Evolutionary conservation across 1,140 invertebrate species (phyloP).

Genomic region (Odontomachus brunneus): DNA sequence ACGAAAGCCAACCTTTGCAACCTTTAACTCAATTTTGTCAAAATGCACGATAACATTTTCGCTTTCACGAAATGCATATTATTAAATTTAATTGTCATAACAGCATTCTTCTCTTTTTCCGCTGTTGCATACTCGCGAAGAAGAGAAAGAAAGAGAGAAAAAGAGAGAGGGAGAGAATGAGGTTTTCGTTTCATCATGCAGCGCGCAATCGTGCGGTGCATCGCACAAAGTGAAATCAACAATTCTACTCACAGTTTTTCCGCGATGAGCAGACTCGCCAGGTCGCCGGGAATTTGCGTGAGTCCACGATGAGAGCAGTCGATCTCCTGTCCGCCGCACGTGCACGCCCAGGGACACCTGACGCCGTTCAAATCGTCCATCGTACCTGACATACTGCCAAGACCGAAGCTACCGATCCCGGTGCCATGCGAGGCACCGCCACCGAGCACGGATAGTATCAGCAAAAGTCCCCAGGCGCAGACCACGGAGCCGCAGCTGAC

Average conservation of each 20-base stretch:
- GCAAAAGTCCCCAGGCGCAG: slow-evolving; percentile 82
- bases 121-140: neutral
- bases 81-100: neutral
- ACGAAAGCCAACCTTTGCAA: too few relatives aligned
- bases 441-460: slow-evolving; percentile 80
- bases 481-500: slow-evolving; percentile 83
- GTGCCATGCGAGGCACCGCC: slow-evolving; percentile 80
- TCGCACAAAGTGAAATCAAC: neutral
- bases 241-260: slow-evolving; percentile 93
- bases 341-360: slow-evolving; percentile 92
- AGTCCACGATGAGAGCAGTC: slow-evolving; percentile 93
- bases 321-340: slow-evolving; percentile 91
- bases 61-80: too few relatives aligned
- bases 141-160: too few relatives aligned
- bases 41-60: too few relatives aligned
- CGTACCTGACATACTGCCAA: slow-evolving; percentile 70
- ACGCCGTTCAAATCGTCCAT: slow-evolving; percentile 79
- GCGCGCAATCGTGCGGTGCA: neutral
- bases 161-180: too few relatives aligned
- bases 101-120: neutral
- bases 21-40: too few relatives aligned
- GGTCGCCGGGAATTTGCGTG: slow-evolving; percentile 91
- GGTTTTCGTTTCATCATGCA: neutral
- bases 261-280: slow-evolving; percentile 88
- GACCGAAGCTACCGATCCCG: slow-evolving; percentile 78